phyloP scores from a whole-genome alignment of 2,797 vertebrate genomes.

The Thamnophis elegans region DNA sequence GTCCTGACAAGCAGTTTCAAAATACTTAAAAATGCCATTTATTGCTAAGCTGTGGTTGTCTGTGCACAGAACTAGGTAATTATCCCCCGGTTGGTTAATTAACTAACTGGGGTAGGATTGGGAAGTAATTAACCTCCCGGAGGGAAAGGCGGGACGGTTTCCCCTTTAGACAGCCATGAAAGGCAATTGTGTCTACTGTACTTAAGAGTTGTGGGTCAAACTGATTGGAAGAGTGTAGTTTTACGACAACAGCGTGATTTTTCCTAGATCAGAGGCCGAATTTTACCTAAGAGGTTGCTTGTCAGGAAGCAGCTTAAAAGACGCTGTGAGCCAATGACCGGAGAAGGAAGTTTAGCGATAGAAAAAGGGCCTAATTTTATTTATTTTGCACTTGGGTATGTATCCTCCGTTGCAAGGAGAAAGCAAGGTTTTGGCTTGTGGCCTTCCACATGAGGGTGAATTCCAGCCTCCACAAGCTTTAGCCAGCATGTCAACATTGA shows the following conservation, averaged over 20 bases:
- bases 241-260: not conserved
- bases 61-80: not conserved
- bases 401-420: not conserved
- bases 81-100: conserved; percentile 19
- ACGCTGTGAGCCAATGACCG: too few species aligned
- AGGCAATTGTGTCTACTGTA: not conserved
- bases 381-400: not conserved
- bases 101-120: not conserved
- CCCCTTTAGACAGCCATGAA: not conserved
- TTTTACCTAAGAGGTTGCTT: not conserved
- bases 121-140: conserved; percentile 1
- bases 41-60: not conserved
- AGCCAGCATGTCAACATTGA: too few species aligned
- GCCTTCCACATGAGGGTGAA: not conserved
- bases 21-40: not conserved
- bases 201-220: not conserved
- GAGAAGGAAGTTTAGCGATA: too few species aligned
- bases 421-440: not conserved
- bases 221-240: not conserved
- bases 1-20: not conserved
- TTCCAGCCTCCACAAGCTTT: not conserved
- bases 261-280: not conserved
- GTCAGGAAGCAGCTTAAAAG: not conserved
- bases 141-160: not conserved
- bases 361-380: not conserved